phyloP scores from a whole-genome alignment of 1,140 invertebrate species.

The Macrotrachela quadricornifera region DNA sequence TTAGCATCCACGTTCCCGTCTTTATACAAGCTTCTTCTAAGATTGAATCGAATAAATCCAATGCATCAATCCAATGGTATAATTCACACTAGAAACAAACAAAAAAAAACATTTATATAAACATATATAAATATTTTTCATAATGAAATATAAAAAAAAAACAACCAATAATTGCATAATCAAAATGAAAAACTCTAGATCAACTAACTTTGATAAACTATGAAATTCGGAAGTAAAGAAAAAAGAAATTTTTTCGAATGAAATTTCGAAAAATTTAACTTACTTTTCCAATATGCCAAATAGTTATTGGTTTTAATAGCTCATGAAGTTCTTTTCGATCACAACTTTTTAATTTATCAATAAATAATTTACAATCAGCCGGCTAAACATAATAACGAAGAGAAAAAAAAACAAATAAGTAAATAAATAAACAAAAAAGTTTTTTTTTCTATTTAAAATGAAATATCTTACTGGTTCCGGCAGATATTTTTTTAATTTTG shows the following conservation, averaged over 20 bases:
- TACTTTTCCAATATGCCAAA: slow-evolving; percentile 64
- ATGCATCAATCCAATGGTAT: slow-evolving; percentile 66
- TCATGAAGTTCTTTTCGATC: slow-evolving; percentile 32
- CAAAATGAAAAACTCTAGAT: too few relatives aligned
- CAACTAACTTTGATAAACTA: too few relatives aligned
- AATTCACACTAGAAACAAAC: slow-evolving; percentile 51
- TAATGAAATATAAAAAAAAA: too few relatives aligned
- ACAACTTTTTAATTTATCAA: slow-evolving; percentile 51
- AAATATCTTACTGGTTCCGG: slow-evolving; percentile 51
- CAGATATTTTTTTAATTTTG: slow-evolving; percentile 61
- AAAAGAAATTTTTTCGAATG: neutral
- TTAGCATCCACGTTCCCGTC: slow-evolving; percentile 45
- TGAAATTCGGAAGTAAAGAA: neutral
- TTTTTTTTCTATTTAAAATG: neutral
- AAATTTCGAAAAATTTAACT: neutral
- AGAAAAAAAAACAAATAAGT: neutral
- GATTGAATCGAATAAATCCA: slow-evolving; percentile 60
- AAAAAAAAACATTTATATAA: too few relatives aligned
- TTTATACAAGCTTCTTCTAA: slow-evolving; percentile 49
- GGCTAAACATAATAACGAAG: slow-evolving; percentile 35
- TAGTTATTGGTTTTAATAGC: slow-evolving; percentile 47
- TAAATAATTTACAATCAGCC: slow-evolving; percentile 54
- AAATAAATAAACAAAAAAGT: slow-evolving; percentile 1
- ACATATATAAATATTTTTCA: neutral
- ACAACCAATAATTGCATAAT: too few relatives aligned